phyloP scores from a whole-genome alignment of 2,113 vertebrate genomes.

The Formicarius rufipectus region DNA sequence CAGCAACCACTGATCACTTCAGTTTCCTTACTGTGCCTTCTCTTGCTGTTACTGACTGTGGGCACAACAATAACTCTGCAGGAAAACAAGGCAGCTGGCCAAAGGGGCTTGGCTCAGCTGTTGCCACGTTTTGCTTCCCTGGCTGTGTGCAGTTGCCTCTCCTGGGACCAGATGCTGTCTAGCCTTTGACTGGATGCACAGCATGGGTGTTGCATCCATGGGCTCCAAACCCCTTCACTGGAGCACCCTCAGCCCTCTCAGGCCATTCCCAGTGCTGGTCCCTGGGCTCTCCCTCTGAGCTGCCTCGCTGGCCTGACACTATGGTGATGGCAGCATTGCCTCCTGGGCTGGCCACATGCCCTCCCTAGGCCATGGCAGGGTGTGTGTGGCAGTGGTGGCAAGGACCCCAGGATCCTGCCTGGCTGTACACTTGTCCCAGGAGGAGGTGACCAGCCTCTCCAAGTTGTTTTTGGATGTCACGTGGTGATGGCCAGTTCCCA shows the following conservation, averaged over 20 bases:
- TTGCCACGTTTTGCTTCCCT: not conserved
- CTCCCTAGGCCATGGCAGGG: not conserved
- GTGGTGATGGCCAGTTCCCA: accelerated
- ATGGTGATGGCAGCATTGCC: not conserved
- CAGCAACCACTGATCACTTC: not conserved
- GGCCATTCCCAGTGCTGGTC: not conserved
- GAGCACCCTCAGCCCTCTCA: not conserved
- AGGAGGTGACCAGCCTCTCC: not conserved
- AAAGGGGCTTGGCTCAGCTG: not conserved
- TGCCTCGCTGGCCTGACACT: accelerated
- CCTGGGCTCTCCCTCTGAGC: not conserved
- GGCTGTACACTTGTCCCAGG: not conserved
- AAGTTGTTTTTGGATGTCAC: not conserved
- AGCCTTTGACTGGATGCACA: accelerated
- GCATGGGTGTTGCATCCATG: not conserved
- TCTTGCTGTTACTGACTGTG: not conserved
- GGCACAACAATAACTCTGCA: not conserved
- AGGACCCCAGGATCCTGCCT: accelerated
- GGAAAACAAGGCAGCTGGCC: not conserved
- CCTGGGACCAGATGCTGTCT: not conserved
- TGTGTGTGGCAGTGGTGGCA: not conserved
- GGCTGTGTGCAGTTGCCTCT: not conserved
- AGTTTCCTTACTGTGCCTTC: not conserved
- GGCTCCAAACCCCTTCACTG: not conserved
- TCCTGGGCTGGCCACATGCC: not conserved